phyloP scores from a whole-genome alignment of 2,113 vertebrate species.

The Platysternon megacephalum region DNA sequence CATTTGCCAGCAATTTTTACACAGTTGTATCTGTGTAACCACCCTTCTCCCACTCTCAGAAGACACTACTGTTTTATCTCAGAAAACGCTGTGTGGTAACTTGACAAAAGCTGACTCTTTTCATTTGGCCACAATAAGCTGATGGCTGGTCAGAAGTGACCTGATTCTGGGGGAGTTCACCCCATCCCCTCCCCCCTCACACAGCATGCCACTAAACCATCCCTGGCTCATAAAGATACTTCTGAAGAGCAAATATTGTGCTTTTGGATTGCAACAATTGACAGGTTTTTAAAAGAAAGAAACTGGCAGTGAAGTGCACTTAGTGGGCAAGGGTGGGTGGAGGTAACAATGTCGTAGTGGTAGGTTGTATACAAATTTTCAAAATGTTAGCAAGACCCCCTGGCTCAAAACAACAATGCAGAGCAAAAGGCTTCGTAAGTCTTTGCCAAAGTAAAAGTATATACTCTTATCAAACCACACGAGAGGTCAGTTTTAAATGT shows the following conservation, averaged over 20 bases:
- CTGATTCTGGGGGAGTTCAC: not conserved
- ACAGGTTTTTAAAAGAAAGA: not conserved
- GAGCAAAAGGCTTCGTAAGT: not conserved
- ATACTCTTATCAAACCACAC: not conserved
- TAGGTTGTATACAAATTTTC: not conserved
- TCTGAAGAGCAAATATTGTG: not conserved
- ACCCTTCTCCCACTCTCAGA: not conserved
- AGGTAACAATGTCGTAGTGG: not conserved
- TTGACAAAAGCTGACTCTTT: not conserved
- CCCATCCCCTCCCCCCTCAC: not conserved
- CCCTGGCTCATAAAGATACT: not conserved
- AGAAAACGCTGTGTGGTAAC: too few relatives aligned
- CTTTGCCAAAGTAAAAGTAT: not conserved
- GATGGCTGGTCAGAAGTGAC: not conserved
- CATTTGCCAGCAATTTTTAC: not conserved
- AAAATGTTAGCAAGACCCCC: not conserved
- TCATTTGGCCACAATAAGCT: not conserved
- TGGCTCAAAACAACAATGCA: not conserved
- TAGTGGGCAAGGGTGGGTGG: not conserved
- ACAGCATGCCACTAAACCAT: not conserved
- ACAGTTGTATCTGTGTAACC: too few relatives aligned
- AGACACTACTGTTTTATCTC: not conserved
- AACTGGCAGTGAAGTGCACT: not conserved
- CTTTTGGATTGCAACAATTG: not conserved
- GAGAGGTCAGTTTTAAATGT: not conserved